Percentiles rank a stretch among this genome's conserved stretches.
Evolutionary conservation across 1,140 invertebrate genomes (phyloP).

Genomic region (Drosophila auraria): DNA sequence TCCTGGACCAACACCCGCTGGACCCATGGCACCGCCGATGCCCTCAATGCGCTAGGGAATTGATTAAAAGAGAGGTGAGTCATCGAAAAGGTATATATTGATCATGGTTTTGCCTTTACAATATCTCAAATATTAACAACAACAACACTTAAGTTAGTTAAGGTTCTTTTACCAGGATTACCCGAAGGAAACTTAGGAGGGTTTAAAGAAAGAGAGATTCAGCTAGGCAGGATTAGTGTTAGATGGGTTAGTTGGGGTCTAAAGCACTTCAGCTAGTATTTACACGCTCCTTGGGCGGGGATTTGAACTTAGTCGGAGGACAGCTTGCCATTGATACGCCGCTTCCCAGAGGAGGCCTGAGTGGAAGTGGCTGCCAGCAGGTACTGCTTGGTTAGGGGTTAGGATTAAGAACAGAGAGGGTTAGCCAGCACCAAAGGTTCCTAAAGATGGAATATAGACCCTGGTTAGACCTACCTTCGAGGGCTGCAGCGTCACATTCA

Average conservation of each 20-base stretch:
- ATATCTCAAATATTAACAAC: conserved; percentile 21
- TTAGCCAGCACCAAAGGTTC: conserved; percentile 37
- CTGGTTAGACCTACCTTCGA: conserved; percentile 89
- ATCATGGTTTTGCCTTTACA: conserved; percentile 11
- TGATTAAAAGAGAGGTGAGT: not conserved
- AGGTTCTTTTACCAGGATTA: conserved; percentile 1
- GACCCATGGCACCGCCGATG: conserved; percentile 41
- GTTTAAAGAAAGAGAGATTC: not conserved
- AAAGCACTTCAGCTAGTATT: conserved; percentile 40
- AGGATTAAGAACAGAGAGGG: not conserved
- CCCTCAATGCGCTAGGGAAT: conserved; percentile 68
- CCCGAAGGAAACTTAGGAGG: too few species aligned
- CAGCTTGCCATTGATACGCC: conserved; percentile 55
- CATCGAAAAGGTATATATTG: conserved; percentile 21
- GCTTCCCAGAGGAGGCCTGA: conserved; percentile 12
- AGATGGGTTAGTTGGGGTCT: not conserved
- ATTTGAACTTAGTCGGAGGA: conserved; percentile 49
- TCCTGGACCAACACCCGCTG: conserved; percentile 28
- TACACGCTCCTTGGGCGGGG: conserved; percentile 41
- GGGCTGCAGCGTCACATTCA: conserved; percentile 93
- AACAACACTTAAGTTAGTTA: conserved; percentile 10
- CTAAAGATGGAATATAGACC: conserved; percentile 24
- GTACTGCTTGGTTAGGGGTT: conserved; percentile 12
- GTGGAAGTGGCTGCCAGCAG: conserved; percentile 18
- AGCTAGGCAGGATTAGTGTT: not conserved